Percentiles rank a stretch among this genome's conserved stretches.
These are phyloP conservation scores for Sarcophaga bullata DNA, from an alignment of 1,140 invertebrate genomes.

Conservation along the genomic window DNA sequence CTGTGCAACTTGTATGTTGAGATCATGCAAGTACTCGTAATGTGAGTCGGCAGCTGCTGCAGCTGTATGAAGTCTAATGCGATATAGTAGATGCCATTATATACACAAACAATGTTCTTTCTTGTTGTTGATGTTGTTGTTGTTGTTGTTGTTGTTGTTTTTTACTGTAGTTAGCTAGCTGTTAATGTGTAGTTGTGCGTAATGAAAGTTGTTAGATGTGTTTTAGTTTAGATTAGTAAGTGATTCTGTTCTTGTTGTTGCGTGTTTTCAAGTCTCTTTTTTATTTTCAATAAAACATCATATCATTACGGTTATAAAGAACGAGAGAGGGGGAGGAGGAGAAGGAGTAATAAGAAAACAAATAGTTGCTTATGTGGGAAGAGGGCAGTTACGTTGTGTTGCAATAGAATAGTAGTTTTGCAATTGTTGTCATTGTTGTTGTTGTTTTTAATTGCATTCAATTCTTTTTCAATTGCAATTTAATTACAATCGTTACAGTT, in stretches of 20 bases:
- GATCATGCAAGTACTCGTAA: constrained; percentile 61
- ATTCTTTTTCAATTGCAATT: constrained; percentile 53
- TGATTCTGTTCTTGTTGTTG: constrained; percentile 34
- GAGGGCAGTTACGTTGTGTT: too few species aligned
- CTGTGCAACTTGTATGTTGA: constrained; percentile 64
- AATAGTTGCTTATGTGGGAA: too few species aligned
- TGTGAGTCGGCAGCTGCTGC: constrained; percentile 49
- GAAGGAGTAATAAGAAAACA: too few species aligned
- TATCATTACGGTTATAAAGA: too few species aligned
- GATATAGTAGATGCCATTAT: constrained; percentile 15
- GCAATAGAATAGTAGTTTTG: constrained; percentile 34
- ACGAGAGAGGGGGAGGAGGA: too few species aligned
- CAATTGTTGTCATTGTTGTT: background rate
- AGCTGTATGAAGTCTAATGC: constrained; percentile 32
- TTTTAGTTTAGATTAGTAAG: background rate
- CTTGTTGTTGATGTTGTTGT: constrained; percentile 9
- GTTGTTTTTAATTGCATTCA: background rate
- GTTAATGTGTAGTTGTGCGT: constrained; percentile 29
- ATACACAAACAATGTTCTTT: background rate
- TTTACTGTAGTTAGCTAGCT: constrained; percentile 49
- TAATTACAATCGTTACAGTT: constrained; percentile 63
- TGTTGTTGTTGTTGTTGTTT: background rate
- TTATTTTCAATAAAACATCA: background rate
- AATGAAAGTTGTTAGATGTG: too few species aligned
- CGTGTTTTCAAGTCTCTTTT: constrained; percentile 23